Conservation (phyloP, 2,888 invertebrate species). For the Luperina nickerlii region DNA sequence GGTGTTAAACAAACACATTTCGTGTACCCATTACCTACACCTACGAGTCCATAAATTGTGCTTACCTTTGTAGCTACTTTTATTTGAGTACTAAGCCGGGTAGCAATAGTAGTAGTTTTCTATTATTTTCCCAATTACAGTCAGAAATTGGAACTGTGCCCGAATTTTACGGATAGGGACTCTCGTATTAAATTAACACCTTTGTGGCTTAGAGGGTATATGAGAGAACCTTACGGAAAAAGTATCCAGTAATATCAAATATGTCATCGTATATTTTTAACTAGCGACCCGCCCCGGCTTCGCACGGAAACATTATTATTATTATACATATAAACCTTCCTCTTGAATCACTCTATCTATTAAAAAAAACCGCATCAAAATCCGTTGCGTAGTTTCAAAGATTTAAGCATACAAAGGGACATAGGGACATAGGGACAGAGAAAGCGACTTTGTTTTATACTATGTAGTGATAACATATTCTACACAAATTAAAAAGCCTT, state of each 20-base stretch:
- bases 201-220: not conserved
- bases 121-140: constrained; percentile 37
- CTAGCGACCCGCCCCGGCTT: no score
- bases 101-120: constrained; percentile 23
- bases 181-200: constrained; percentile 37
- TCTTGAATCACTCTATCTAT: no score
- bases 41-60: not conserved
- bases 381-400: no score
- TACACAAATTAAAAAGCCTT: not conserved
- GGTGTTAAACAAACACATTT: not conserved
- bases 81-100: constrained; percentile 12
- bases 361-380: no score
- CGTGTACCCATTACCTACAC: not conserved
- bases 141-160: constrained; percentile 25
- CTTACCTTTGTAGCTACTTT: not conserved
- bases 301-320: no score
- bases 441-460: no score
- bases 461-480: constrained; percentile 9
- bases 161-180: constrained; percentile 13
- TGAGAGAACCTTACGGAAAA: not conserved
- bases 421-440: no score
- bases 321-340: no score
- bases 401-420: no score
- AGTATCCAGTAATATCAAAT: not conserved
- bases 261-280: not conserved